Evolutionary conservation across 2,888 invertebrate genomes (phyloP), one percentile per base, ranked within the genome.

Genomic region (Macrophya alboannulata): DNA sequence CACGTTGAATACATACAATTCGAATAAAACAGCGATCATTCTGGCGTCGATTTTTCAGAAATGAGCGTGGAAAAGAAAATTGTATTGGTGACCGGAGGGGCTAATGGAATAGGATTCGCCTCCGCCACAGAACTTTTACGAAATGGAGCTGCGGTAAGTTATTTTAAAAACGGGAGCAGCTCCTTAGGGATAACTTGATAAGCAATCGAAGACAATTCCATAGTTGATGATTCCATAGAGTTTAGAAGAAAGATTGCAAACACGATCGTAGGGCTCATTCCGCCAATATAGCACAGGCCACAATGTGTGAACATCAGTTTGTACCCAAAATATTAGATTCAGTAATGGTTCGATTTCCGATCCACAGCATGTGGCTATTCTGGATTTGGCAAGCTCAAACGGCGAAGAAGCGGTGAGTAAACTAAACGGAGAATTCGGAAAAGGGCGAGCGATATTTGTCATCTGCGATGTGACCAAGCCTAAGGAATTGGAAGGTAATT

Each of bases 381-480:
- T 92, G 5, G 93, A 93, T 72, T 85, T 92, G 51, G 89, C 92
- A 85, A 89, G 88, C 9, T 87, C 91, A 21, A 88, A 89, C n/a
- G 92, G 92, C 0, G 84, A 88, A 62, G 83, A 87, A 4, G 89
- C 91, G 4, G 89, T 89, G 43, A 88, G 91, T 4, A 87, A 87
- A 48, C 85, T 93, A 10, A 92, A 93, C 83, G 86, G 86, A 0
- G 91, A 92, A 86, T 92, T 92, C 74, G 93, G 93, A 0, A 87
- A 90, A 5, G 91, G 91, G 31, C 89, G 91, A 43, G 90, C 91
- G 0, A 81, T 90, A 2, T 93, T 92, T 84, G 86, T 92, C 10
- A 86, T 86, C 4, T 92, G 92, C 65, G 92, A 93, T 84, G 90
- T 93, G 4, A 89, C 92, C 0, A 91, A 91, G 55, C 90, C 89